Evolutionary conservation across 2,888 invertebrate species (phyloP), one percentile per base, ranked within the genome.

Genomic region (Aphodius sticticus): DNA sequence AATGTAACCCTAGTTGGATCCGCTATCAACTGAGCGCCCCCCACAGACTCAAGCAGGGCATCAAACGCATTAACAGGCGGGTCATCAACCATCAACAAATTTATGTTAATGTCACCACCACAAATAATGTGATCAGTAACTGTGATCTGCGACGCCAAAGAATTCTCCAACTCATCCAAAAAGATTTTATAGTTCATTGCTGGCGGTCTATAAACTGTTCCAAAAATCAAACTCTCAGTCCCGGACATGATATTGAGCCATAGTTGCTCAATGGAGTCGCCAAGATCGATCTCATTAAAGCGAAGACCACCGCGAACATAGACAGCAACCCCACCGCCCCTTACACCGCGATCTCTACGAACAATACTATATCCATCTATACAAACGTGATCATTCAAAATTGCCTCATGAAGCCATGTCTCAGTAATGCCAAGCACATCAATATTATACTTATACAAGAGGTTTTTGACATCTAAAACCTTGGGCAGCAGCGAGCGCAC

Each of bases 401-500:
- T 53, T 53, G 2, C 53, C 7, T 5, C 53, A 53, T 53, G 53
- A 53, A 53, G 53, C 53, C 53, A 53, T 9, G 53, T 53, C 53
- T 53, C 53, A 53, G 53, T 53, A 53, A 53, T 53, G 53, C 53
- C 53, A 53, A 53, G 53, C 53, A 53, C 53, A 53, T 53, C 53
- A 53, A 53, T 53, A 53, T 53, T 53, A 53, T 53, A 53, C 53
- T 53, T 53, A 5, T 53, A 12, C 53, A 53, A 53, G 53, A 53
- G 53, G 53, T 53, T 53, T 2, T 53, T 53, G 7, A 2, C 53
- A 53, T 53, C 53, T 53, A 53, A 53, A 53, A 53, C 12, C 6
- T 53, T 53, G 53, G 53, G 53, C 53, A 53, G 53, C 53, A 53
- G 53, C 53, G 53, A 53, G 53, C 53, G 53, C 53, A 53, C 53